These are phyloP conservation scores for Sitta europaea DNA, from an alignment of 2,113 vertebrate species.

Conservation along the genomic window DNA sequence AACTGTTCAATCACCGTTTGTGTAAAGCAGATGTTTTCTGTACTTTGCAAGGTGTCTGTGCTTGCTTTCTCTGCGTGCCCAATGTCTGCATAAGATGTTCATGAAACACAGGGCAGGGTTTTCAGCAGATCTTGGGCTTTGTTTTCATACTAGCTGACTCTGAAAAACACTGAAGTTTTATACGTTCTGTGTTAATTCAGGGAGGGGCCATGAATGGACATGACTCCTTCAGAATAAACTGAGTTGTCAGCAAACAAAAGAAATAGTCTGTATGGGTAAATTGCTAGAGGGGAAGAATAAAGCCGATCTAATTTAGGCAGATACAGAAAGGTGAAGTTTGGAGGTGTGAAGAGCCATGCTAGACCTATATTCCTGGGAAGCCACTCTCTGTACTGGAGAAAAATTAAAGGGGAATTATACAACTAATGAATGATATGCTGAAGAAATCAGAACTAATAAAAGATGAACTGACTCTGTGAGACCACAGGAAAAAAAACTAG, in stretches of 20 bases:
- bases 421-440: neutral
- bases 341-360: neutral
- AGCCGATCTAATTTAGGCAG: neutral
- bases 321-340: neutral
- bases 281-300: neutral
- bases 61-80: neutral
- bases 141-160: neutral
- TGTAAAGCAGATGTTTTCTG: neutral
- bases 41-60: neutral
- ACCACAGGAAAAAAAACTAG: neutral
- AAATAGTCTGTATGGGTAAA: neutral
- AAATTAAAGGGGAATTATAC: neutral
- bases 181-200: neutral
- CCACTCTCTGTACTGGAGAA: neutral
- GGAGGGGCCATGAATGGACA: neutral
- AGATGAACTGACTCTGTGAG: neutral
- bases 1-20: neutral
- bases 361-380: neutral
- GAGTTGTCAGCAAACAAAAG: neutral
- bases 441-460: neutral
- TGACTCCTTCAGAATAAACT: neutral
- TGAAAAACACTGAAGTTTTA: neutral
- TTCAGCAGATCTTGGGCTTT: neutral
- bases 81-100: neutral
- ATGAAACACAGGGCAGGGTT: neutral